Conservation (phyloP, 2,797 vertebrate species). For the Taenioides sp. region DNA sequence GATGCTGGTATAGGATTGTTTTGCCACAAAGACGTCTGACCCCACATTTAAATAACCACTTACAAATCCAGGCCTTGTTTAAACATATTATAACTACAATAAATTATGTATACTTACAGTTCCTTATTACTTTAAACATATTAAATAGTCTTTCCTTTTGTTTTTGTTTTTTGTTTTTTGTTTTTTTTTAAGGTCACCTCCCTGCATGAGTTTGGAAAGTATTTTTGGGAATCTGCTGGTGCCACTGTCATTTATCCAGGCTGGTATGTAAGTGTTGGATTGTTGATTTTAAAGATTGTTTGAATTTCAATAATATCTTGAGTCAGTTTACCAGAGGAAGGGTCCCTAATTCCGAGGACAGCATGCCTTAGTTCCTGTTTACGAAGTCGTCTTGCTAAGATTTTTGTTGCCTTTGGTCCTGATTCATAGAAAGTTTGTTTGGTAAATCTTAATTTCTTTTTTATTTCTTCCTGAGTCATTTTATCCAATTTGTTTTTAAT, state of each 20-base stretch:
- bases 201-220: background rate
- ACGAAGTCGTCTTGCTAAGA: too few relatives aligned
- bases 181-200: background rate
- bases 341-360: too few relatives aligned
- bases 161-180: too few relatives aligned
- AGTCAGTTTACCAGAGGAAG: too few relatives aligned
- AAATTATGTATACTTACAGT: background rate
- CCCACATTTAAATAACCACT: conserved; percentile 1
- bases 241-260: too few relatives aligned
- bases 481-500: too few relatives aligned
- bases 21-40: conserved; percentile 8
- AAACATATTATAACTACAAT: background rate
- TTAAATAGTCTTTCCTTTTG: background rate
- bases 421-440: too few relatives aligned
- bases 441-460: too few relatives aligned
- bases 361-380: too few relatives aligned
- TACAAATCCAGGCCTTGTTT: background rate
- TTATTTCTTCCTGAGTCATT: too few relatives aligned
- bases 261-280: background rate
- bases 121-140: background rate
- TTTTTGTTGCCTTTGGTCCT: too few relatives aligned
- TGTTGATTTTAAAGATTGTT: background rate
- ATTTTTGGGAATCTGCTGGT: background rate
- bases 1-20: conserved; percentile 39
- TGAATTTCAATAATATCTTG: too few relatives aligned